phyloP scores from a whole-genome alignment of 2,113 vertebrate genomes.

The Leptobrachium leishanense region DNA sequence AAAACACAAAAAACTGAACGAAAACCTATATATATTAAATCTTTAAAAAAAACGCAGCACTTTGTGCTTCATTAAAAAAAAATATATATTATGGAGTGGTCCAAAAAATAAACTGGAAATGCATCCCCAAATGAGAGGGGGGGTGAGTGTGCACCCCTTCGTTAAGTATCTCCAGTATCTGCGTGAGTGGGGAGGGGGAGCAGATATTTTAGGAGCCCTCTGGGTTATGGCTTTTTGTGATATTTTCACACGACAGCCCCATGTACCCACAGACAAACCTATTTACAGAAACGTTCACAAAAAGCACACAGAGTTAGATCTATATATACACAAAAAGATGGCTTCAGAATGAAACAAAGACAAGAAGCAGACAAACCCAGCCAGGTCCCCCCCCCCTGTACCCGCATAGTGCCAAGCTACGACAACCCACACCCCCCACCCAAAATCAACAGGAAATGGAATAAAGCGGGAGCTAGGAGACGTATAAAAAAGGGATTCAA shows the following conservation, averaged over 20 bases:
- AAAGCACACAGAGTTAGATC: neutral
- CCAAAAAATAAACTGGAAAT: neutral
- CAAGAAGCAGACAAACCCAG: neutral
- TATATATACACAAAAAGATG: constrained; percentile 5
- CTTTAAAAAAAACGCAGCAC: no score
- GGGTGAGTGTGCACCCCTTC: neutral
- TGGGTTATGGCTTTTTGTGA: constrained; percentile 38
- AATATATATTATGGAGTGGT: neutral
- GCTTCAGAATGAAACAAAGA: neutral
- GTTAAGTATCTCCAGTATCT: neutral
- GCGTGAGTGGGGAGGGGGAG: neutral
- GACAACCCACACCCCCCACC: neutral
- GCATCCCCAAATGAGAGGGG: neutral
- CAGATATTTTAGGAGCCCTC: neutral
- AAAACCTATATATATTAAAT: no score
- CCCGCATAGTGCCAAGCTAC: no score
- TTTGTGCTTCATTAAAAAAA: neutral
- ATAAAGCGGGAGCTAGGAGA: no score
- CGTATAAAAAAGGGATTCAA: no score
- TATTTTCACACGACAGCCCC: constrained; percentile 4
- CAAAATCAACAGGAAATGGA: no score
- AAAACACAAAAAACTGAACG: no score
- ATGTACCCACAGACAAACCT: constrained; percentile 4
- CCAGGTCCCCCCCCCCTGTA: neutral
- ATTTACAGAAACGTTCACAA: constrained; percentile 25